Base-by-base conservation (phyloP, 2,888 invertebrate species). In the Bursaphelenchus okinawaensis region DNA sequence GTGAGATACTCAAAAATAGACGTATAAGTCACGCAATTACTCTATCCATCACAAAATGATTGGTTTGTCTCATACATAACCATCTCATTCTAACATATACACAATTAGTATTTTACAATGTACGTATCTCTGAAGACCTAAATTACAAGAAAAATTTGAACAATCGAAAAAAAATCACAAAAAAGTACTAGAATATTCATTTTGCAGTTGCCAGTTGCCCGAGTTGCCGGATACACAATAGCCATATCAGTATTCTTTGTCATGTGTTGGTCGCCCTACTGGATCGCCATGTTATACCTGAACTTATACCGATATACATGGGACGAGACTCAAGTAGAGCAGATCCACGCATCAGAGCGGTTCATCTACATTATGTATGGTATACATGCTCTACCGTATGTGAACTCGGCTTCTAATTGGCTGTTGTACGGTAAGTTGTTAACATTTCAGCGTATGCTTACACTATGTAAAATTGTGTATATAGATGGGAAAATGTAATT, bases 361-460 rank as follows among this genome's bases (percentile, higher is more conserved):
- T 79, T 75, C 63, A 78, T 79, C 54, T 77, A 76, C 62, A 69
- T 79, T 51, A 80, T 80, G 80, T 80, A 81, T 66, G 80, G 79
- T 23, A 75, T 81, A 20, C 80, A 80, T 59, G 78, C 80, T 3
- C 66, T 80, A 22, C 80, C 80, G 22, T 80, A 80, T 62, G 71
- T 80, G 68, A 80, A 80, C 65, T 80, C 79, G 4, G 75, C 79
- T 40, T 76, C 71, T 40, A 80, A 80, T 65, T 80, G 79, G 68
- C 72, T 80, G 23, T 70, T 80, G 16, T 80, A 80, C 68, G 80
- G 78, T 73, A 22, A 28, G 55, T n/a, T n/a, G n/a, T n/a, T n/a
- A n/a, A n/a, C n/a, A n/a, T n/a, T n/a, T n/a, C n/a, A n/a, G n/a
- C n/a, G n/a, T n/a, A n/a, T n/a, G n/a, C n/a, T n/a, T n/a, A n/a